Conservation (phyloP, 2,888 invertebrate genomes). For the Phortica magna region DNA sequence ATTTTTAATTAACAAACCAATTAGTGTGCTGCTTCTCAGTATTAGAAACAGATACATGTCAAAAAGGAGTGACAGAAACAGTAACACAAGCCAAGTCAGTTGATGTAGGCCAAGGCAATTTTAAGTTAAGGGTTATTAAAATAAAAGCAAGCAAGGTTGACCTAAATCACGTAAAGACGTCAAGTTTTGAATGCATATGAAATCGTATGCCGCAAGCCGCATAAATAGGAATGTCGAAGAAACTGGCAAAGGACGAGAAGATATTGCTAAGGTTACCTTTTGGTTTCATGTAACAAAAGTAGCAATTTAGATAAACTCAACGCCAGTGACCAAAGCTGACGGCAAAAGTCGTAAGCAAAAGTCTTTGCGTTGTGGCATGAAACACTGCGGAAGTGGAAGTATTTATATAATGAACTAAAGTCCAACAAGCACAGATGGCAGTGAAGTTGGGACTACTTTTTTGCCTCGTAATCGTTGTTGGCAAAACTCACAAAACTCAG, state of each 20-base stretch:
- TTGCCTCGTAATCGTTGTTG: constrained; percentile 3
- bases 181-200: background rate
- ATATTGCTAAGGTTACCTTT: background rate
- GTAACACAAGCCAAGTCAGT: background rate
- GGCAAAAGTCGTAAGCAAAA: background rate
- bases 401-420: background rate
- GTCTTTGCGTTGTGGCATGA: too few relatives aligned
- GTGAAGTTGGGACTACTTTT: background rate
- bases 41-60: background rate
- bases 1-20: constrained; percentile 39
- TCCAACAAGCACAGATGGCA: constrained; percentile 6
- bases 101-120: background rate
- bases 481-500: background rate
- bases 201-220: background rate
- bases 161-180: constrained; percentile 24
- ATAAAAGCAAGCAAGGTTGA: constrained; percentile 25
- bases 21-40: constrained; percentile 14
- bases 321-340: constrained; percentile 19
- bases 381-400: background rate
- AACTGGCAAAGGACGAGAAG: background rate
- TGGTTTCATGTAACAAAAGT: constrained; percentile 35
- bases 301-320: constrained; percentile 70
- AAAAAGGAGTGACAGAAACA: background rate
- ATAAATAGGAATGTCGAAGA: background rate
- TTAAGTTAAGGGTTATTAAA: constrained; percentile 6